Conservation (phyloP, 2,888 invertebrate species). For the Diplolepis rosae region DNA sequence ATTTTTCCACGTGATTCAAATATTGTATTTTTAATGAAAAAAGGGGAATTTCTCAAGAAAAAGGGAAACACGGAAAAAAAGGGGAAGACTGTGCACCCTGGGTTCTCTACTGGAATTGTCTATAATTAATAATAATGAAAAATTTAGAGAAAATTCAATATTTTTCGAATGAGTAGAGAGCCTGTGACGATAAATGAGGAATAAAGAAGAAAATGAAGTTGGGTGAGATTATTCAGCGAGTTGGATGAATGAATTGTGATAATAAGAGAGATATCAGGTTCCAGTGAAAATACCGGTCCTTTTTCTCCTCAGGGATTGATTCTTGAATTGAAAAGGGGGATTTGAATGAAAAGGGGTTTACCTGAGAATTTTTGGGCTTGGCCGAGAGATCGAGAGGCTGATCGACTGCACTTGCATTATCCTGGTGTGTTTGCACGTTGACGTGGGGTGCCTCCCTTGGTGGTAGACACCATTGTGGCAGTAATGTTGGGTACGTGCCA, state of each 20-base stretch:
- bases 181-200: too few species aligned
- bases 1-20: too few species aligned
- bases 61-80: too few species aligned
- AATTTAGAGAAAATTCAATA: too few species aligned
- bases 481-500: slow-evolving; percentile 74
- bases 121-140: too few species aligned
- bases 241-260: neutral
- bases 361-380: slow-evolving; percentile 78
- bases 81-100: too few species aligned
- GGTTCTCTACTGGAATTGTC: too few species aligned
- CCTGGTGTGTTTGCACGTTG: slow-evolving; percentile 70
- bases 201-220: too few species aligned
- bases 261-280: neutral
- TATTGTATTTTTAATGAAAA: too few species aligned
- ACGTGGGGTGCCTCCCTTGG: slow-evolving; percentile 73
- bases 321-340: neutral
- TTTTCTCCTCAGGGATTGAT: neutral
- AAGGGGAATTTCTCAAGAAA: too few species aligned
- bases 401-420: slow-evolving; percentile 75
- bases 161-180: too few species aligned
- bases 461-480: slow-evolving; percentile 72
- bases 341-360: slow-evolving; percentile 36
- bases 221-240: too few species aligned
- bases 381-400: slow-evolving; percentile 92
- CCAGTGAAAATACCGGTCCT: neutral